Evolutionary conservation across 53 echinoderm and acorn worm genomes (phyloP).

Genomic region (Temnopleurus reevesii): DNA sequence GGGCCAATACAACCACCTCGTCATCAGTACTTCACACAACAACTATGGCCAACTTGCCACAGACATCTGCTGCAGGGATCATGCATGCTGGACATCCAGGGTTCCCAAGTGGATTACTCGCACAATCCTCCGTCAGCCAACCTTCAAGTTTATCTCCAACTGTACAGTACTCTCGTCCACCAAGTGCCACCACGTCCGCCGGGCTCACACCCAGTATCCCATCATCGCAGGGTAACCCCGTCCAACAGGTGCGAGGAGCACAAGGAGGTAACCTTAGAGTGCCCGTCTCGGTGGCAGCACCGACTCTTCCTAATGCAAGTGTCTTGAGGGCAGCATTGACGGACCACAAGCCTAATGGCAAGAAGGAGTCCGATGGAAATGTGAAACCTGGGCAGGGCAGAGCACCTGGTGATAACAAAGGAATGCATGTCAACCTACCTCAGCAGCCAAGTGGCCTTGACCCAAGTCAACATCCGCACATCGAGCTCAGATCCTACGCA

Average conservation of each 20-base stretch:
- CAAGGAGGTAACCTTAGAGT: constrained; percentile 61
- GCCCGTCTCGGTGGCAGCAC: constrained; percentile 84
- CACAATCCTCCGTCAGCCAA: constrained; percentile 56
- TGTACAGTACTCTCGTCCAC: constrained; percentile 56
- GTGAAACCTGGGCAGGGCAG: constrained; percentile 35
- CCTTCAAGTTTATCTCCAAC: constrained; percentile 32
- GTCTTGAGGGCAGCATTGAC: constrained; percentile 82
- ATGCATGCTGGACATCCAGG: constrained; percentile 40
- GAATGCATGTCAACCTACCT: constrained; percentile 34
- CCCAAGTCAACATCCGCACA: constrained; percentile 42
- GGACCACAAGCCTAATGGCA: constrained; percentile 58
- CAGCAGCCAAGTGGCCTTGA: constrained; percentile 8
- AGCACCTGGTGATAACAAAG: background rate
- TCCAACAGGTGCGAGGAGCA: constrained; percentile 47
- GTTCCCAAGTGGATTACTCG: background rate
- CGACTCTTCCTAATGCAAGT: constrained; percentile 83
- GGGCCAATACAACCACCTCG: constrained; percentile 56
- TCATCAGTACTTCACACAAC: constrained; percentile 45
- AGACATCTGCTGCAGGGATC: constrained; percentile 9
- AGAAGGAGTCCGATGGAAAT: constrained; percentile 33
- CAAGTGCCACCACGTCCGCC: constrained; percentile 55
- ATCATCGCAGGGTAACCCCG: constrained; percentile 60
- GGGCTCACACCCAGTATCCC: constrained; percentile 41
- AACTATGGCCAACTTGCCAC: constrained; percentile 45
- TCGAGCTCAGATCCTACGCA: constrained; percentile 3